Percentiles rank a stretch among this genome's conserved stretches.
Evolutionary conservation across 2,888 invertebrate genomes (phyloP).

Genomic region (Lysandra coridon): DNA sequence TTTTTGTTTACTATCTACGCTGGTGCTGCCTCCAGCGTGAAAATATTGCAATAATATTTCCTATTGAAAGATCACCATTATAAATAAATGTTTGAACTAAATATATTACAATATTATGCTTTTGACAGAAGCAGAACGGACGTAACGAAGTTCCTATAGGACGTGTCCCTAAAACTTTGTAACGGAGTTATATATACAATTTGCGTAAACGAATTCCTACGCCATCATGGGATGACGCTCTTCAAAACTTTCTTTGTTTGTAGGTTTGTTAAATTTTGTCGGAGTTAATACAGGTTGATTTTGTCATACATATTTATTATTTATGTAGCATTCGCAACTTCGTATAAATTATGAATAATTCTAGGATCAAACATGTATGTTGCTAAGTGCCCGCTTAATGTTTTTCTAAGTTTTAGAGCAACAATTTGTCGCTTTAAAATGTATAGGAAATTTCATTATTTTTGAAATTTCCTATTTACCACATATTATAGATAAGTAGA

Average conservation of each 20-base stretch:
- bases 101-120: constrained; percentile 1
- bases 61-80: background rate
- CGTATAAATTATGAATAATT: background rate
- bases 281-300: constrained; percentile 11
- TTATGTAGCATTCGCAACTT: background rate
- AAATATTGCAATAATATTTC: too few relatives aligned
- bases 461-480: background rate
- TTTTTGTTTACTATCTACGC: background rate
- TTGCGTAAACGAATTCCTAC: constrained; percentile 58
- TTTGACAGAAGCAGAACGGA: background rate
- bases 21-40: too few relatives aligned
- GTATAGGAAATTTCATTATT: background rate
- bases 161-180: constrained; percentile 24
- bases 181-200: constrained; percentile 39
- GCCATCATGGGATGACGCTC: constrained; percentile 49
- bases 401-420: background rate
- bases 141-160: constrained; percentile 1
- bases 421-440: background rate
- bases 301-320: constrained; percentile 11
- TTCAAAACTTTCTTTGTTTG: constrained; percentile 26
- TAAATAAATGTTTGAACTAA: background rate
- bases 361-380: background rate
- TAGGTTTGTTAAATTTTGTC: constrained; percentile 5
- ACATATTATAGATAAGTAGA: background rate
- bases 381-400: background rate